Base-by-base conservation (phyloP, 2,113 vertebrate species). In the Labeo catla region DNA sequence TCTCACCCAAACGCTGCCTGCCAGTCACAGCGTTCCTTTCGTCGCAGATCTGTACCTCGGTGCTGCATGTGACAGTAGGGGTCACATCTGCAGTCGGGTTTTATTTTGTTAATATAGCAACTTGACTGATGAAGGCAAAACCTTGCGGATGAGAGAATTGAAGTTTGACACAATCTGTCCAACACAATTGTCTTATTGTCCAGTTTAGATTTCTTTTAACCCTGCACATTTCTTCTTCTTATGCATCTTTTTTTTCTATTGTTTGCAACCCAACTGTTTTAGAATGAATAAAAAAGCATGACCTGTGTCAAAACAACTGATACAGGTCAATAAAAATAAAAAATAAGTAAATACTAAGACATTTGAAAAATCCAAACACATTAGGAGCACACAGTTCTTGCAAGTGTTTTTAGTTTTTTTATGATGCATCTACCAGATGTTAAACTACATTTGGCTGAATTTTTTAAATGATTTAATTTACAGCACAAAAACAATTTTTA, bases 61-160 rank as follows among this genome's bases (percentile, higher is more conserved):
- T 10, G 68, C 45, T 68, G 28, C 50, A 57, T 59, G 66, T 45
- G 66, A 73, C 81, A 39, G 49, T 19, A 21, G 66, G 34, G 81
- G 66, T 83, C 81, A 73, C 23, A 73, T 72, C 81, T 73, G 50
- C 36, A 83, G 66, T 43, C 68, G 39, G 23, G 16, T 13, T 83
- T 61, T 83, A 70, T 83, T 84, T 39, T 72, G 34, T 54, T 72
- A 83, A 83, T 54, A 50, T 28, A 52, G 80, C 45, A 34, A 80
- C 77, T 66, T 82, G 61, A 68, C 34, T 59, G 77, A 70, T 65
- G 63, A 82, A 70, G 63, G 36, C 52, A 84, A 84, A 73, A 84
- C 82, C 36, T 12, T 72, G 11, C 2, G 36, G 34, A 72, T 23
- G 50, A 57, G 6, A 52, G 28, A 52, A 43, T n/a, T 9, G 9